Base-by-base conservation (phyloP, 2,888 invertebrate species). In the Agrotis ipsilon region DNA sequence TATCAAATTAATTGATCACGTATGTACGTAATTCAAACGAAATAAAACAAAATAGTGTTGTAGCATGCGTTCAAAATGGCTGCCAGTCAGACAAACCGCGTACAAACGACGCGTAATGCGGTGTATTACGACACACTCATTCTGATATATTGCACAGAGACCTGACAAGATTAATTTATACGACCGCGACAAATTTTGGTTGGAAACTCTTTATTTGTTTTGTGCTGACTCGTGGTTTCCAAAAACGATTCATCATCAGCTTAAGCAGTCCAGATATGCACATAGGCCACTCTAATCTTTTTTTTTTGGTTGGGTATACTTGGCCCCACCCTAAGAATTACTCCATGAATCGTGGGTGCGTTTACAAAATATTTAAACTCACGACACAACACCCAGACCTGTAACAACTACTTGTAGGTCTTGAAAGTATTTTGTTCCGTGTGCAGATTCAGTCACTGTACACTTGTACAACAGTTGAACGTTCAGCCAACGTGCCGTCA, bases 91-190 rank as follows among this genome's bases (percentile, higher is more conserved):
- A 80, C 78, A 80, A 82, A 84, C 81, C 86, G 74, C 83, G 81
- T 80, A 86, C 86, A 85, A 87, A 85, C 81, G 86, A 83, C 76
- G 85, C 82, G 82, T 84, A 87, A 87, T 88, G 84, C 67, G 85
- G 86, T 82, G 81, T 84, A 84, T 85, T 84, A 82, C 83, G 82
- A 83, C 86, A 81, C 84, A 80, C 80, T 87, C 84, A 84, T 80
- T 76, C 87, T 88, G 88, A 89, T 89, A 87, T 87, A 89, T 89
- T 78, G 85, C 82, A 70, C 82, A 68, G 77, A 73, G 75, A 82
- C 73, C 78, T 82, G 88, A 87, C 87, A 82, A 86, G 86, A 82
- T 86, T 81, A 87, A 89, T 88, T 86, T 85, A 87, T 84, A 68
- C 49, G 70, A 78, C 67, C 62, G 39, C 74, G 48, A 75, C 27